Conservation (phyloP, 1,140 invertebrate genomes). For the Drosophila micromelanica region DNA sequence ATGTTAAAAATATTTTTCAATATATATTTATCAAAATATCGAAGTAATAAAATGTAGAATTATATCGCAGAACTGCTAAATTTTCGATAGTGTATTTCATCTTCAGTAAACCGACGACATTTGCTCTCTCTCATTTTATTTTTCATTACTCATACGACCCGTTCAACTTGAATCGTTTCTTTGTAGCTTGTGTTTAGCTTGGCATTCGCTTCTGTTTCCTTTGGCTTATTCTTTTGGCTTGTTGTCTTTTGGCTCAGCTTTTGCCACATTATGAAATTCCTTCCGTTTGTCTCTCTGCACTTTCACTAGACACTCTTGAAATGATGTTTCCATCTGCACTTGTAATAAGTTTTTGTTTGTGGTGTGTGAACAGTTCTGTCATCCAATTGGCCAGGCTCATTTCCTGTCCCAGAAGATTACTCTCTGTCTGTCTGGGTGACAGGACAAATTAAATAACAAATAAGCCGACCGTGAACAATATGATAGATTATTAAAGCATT, state of each 20-base stretch:
- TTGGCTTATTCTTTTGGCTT: conserved; percentile 15
- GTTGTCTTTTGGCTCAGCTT: conserved; percentile 11
- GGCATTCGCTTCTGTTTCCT: conserved; percentile 44
- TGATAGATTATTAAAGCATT: conserved; percentile 25
- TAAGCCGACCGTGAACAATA: conserved; percentile 8
- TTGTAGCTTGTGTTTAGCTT: conserved; percentile 44
- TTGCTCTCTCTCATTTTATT: background rate
- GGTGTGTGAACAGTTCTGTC: conserved; percentile 33
- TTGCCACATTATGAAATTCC: conserved; percentile 58
- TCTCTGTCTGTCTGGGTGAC: conserved; percentile 22
- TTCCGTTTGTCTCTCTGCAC: conserved; percentile 44
- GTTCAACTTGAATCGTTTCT: conserved; percentile 15
- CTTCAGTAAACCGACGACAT: background rate
- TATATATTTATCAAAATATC: too few relatives aligned
- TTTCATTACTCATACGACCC: conserved; percentile 76
- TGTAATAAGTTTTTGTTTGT: background rate
- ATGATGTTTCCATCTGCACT: background rate
- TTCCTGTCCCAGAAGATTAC: conserved; percentile 49
- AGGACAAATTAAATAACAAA: conserved; percentile 56
- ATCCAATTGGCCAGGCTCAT: conserved; percentile 58
- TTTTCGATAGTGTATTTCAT: background rate
- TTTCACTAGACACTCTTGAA: conserved; percentile 50
- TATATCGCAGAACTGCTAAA: too few relatives aligned
- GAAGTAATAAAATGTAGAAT: too few relatives aligned
- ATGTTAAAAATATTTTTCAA: too few relatives aligned